phyloP scores from a whole-genome alignment of 2,113 vertebrate genomes.

The Syngnathoides biaculeatus region DNA sequence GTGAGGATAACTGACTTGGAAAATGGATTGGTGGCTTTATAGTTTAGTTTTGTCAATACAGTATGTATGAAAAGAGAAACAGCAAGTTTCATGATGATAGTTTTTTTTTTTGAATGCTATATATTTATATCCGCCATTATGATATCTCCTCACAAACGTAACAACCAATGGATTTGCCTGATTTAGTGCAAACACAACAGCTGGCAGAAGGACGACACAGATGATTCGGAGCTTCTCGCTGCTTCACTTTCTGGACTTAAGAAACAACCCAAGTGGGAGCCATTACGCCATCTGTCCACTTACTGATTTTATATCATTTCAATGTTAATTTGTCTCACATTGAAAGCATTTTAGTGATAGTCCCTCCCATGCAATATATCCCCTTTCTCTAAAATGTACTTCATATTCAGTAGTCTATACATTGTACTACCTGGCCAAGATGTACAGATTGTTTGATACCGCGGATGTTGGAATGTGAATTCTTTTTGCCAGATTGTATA shows the following conservation, averaged over 20 bases:
- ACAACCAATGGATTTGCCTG: not conserved
- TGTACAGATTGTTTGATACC: conserved; percentile 9
- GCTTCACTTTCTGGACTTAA: not conserved
- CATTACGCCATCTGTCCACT: conserved; percentile 5
- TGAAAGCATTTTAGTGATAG: not conserved
- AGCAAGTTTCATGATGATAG: no score
- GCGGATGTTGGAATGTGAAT: not conserved
- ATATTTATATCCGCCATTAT: not conserved
- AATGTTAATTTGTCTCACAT: not conserved
- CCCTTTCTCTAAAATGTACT: no score
- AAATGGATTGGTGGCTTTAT: no score
- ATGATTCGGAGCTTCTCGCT: not conserved
- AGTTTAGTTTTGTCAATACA: no score
- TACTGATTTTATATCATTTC: not conserved
- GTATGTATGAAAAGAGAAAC: no score
- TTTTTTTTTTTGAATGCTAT: no score
- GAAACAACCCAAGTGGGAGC: conserved; percentile 4
- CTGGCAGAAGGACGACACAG: not conserved
- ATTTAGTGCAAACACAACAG: not conserved
- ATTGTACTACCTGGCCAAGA: not conserved
- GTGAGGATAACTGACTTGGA: no score
- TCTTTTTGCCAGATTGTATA: conserved; percentile 19
- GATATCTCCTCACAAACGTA: not conserved
- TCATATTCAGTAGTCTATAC: no score
- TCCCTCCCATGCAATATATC: not conserved